A percentile compares a stretch with the other conserved stretches of the same genome.
Conservation (phyloP, 2,113 vertebrate genomes). For the Paraplagusia blochii region DNA sequence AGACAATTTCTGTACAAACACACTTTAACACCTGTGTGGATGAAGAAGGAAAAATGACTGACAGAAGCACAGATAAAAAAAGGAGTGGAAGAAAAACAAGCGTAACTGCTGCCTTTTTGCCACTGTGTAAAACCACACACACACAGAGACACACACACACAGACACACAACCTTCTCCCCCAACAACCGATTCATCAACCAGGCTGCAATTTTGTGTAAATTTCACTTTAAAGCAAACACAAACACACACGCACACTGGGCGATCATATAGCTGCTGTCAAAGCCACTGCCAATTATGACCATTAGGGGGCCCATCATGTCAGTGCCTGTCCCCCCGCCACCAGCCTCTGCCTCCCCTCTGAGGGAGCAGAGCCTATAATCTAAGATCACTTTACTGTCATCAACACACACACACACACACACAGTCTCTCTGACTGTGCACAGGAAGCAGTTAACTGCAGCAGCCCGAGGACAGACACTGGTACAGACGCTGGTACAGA, state of each 20-base stretch:
- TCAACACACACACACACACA: constrained; percentile 74
- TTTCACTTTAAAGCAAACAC: constrained; percentile 87
- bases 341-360: constrained; percentile 81
- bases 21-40: too few relatives aligned
- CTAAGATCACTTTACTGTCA: constrained; percentile 95
- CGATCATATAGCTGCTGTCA: constrained; percentile 99
- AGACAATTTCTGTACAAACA: too few relatives aligned
- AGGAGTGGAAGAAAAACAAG: constrained; percentile 43
- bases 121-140: constrained; percentile 57
- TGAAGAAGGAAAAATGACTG: constrained; percentile 20
- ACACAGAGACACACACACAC: constrained; percentile 20
- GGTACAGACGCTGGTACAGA: too few relatives aligned
- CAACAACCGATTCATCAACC: constrained; percentile 88
- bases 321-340: constrained; percentile 86
- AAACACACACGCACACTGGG: constrained; percentile 64
- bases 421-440: constrained; percentile 21
- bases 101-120: constrained; percentile 71
- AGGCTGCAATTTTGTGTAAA: constrained; percentile 99
- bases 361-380: constrained; percentile 92
- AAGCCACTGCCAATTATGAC: constrained; percentile 97
- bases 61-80: constrained; percentile 40
- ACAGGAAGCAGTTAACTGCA: constrained; percentile 51
- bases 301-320: constrained; percentile 99
- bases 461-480: constrained; percentile 49
- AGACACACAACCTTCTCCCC: constrained; percentile 16